Conservation (phyloP, 92 coral and sea anemone genomes). For the Epizoanthus scotinus region DNA sequence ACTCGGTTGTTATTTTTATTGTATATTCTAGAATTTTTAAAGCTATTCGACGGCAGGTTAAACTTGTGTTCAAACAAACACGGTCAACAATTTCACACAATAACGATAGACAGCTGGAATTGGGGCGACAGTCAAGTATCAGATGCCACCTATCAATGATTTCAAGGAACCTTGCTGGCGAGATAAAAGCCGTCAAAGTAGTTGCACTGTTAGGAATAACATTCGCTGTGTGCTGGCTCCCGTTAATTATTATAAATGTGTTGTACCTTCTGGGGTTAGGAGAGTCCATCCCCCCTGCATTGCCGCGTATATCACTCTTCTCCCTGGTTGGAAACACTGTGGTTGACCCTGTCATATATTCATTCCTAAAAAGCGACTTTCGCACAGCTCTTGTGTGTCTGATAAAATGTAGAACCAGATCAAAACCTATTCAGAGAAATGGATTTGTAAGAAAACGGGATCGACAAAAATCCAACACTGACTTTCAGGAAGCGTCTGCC, state of each 20-base stretch:
- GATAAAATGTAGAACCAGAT: not conserved
- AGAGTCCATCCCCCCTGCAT: conserved; percentile 53
- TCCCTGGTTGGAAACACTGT: conserved; percentile 87
- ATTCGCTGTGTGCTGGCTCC: conserved; percentile 89
- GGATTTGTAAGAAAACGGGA: no score
- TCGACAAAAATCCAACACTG: no score
- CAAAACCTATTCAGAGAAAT: not conserved
- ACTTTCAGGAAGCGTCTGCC: no score
- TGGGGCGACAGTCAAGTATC: not conserved
- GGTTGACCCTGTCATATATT: conserved; percentile 84
- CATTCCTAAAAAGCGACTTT: conserved; percentile 85
- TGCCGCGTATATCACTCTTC: conserved; percentile 70
- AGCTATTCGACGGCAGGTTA: conserved; percentile 81
- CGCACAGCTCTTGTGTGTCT: conserved; percentile 57
- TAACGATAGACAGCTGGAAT: no score
- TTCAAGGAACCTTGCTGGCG: conserved; percentile 59
- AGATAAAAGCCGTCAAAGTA: conserved; percentile 88
- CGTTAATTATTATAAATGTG: conserved; percentile 78
- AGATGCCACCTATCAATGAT: conserved; percentile 35
- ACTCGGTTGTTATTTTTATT: conserved; percentile 60
- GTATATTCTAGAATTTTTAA: conserved; percentile 75
- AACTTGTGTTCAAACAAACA: conserved; percentile 50
- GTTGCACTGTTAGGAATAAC: conserved; percentile 79
- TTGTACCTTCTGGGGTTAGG: conserved; percentile 64
- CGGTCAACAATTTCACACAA: not conserved